These are phyloP conservation scores for Stratiomys singularior DNA, from an alignment of 2,888 invertebrate species.

Conservation along the genomic window DNA sequence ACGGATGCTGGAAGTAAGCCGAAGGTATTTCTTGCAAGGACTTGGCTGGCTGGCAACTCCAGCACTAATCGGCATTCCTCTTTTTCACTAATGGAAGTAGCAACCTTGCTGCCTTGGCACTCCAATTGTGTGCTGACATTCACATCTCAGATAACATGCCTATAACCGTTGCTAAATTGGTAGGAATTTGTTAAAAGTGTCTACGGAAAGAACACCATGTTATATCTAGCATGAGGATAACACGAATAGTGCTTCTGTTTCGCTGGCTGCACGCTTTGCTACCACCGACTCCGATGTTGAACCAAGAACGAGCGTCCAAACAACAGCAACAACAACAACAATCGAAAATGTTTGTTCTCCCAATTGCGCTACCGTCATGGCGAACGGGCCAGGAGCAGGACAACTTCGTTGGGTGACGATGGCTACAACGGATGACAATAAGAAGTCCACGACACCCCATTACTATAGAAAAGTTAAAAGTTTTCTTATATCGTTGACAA, in stretches of 20 bases:
- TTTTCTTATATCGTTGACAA: slow-evolving; percentile 36
- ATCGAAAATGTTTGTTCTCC: slow-evolving; percentile 20
- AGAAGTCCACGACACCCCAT: slow-evolving; percentile 5
- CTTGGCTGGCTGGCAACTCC: background rate
- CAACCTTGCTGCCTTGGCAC: slow-evolving; percentile 25
- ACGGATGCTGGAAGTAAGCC: too few relatives aligned
- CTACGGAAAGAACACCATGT: slow-evolving; percentile 39
- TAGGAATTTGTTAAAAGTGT: slow-evolving; percentile 46
- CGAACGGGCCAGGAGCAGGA: background rate
- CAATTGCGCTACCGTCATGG: too few relatives aligned
- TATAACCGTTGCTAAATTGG: slow-evolving; percentile 43
- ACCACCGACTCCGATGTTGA: background rate
- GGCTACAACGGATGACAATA: slow-evolving; percentile 1
- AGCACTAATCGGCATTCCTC: background rate
- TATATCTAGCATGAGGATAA: slow-evolving; percentile 35
- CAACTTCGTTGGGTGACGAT: slow-evolving; percentile 29
- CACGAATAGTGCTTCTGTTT: slow-evolving; percentile 29
- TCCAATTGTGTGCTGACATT: slow-evolving; percentile 40
- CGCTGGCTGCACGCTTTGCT: background rate
- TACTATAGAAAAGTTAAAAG: slow-evolving; percentile 24
- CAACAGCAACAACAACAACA: background rate
- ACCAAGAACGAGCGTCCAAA: background rate
- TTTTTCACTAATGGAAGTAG: slow-evolving; percentile 38
- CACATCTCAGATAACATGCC: slow-evolving; percentile 45
- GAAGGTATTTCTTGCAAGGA: too few relatives aligned